These are phyloP conservation scores for Anolis carolinensis DNA, from an alignment of 2,113 vertebrate species.

Conservation along the genomic window DNA sequence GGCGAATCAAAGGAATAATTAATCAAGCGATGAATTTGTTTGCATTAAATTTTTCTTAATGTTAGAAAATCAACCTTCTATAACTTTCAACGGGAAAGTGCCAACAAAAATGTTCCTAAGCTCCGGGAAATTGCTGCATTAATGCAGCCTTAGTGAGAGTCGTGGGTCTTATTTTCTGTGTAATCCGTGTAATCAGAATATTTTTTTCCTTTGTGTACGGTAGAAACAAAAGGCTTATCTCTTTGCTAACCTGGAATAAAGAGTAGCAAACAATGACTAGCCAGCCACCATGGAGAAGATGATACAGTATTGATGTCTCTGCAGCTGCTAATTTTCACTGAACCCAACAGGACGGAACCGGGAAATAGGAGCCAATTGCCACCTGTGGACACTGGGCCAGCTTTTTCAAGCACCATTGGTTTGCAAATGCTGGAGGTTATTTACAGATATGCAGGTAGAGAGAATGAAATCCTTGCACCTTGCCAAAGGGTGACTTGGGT, in stretches of 20 bases:
- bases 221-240: constrained; percentile 21
- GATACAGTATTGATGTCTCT: constrained; percentile 65
- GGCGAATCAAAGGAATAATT: too few relatives aligned
- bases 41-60: too few relatives aligned
- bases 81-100: too few relatives aligned
- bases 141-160: too few relatives aligned
- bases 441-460: neutral
- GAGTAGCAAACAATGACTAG: constrained; percentile 53
- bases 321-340: constrained; percentile 58
- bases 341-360: constrained; percentile 28
- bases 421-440: constrained; percentile 18
- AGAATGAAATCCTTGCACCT: neutral
- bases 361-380: constrained; percentile 44
- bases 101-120: too few relatives aligned
- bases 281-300: constrained; percentile 54
- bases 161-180: neutral
- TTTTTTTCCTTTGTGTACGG: constrained; percentile 43
- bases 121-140: too few relatives aligned
- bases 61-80: too few relatives aligned
- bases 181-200: constrained; percentile 10
- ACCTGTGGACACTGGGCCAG: neutral
- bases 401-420: constrained; percentile 2
- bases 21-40: too few relatives aligned
- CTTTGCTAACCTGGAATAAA: constrained; percentile 42
- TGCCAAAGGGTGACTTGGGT: neutral